Evolutionary conservation across 2,113 vertebrate genomes (phyloP), one percentile per base, ranked within the genome.

Genomic region (Pipra filicauda): DNA sequence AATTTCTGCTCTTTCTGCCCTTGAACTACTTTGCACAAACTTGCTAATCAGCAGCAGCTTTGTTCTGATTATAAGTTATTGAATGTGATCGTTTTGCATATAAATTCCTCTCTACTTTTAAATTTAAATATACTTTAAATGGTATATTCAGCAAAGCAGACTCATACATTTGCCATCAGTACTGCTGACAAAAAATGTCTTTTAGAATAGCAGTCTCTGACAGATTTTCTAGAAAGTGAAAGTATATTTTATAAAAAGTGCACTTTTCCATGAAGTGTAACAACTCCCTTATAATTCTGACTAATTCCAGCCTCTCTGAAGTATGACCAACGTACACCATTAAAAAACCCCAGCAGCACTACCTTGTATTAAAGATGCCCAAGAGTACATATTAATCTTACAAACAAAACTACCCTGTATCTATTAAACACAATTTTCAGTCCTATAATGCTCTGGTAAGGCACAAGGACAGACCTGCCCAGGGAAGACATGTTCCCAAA

Each of bases 61-160:
- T 89, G 76, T 89, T 94, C 74, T 76, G 80, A 92, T 91, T 95
- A 87, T 85, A 72, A 78, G 64, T 96, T 96, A 97, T 70, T 79
- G 89, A 82, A 91, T 37, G 70, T 1, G 71, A 92, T 70, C 3
- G 1, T 59, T 96, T 93, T 88, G 92, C 91, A 72, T 91, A 73
- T 54, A 78, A 91, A 95, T 87, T 75, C 44, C 61, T 49, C 58
- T 54, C 64, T 31, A 20, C 54, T 87, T 89, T 69, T 91, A 76
- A 37, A 91, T 84, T 91, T 78, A 91, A 89, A 88, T 89, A 37
- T 28, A 8, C 26, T 91, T 88, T 85, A 95, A 89, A 67, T 82
- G 41, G 26, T 30, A 20, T 8, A 75, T 81, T 93, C 81, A 81
- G 35, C 4, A 26, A 73, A 49, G 59, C 31, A 66, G n/a, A 28